Evolutionary conservation across 2,888 invertebrate species (phyloP), one percentile per base, ranked within the genome.

Genomic region (Eupithecia insigniata): DNA sequence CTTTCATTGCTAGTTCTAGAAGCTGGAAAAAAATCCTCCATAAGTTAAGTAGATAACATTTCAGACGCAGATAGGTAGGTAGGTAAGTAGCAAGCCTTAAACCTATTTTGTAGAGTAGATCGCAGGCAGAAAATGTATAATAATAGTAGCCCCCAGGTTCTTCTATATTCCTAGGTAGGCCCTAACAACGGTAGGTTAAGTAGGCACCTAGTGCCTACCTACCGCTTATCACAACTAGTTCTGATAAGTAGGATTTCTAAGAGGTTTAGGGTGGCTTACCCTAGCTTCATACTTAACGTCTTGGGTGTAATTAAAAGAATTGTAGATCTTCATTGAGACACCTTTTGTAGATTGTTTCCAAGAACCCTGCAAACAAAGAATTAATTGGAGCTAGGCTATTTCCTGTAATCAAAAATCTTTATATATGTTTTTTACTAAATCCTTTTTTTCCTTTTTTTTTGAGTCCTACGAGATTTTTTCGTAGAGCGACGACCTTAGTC

Each of bases 261-360:
- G 43, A 8, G 51, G 22, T 2, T 8, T n/a, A 46, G 46, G n/a
- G n/a, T 46, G 14, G 51, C 77, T 79, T 79, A 86, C 86, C 77
- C 85, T 83, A 14, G 83, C 82, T 75, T 86, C 86, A 75, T 85
- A 86, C 73, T 84, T 83, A 18, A 84, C 73, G 74, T 86, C 86
- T 43, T 84, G 80, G 5, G 84, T 83, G 67, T 86, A 86, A 68
- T 75, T 85, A 68, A 83, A 86, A 3, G 86, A 82, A 66, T 86
- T 86, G 60, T 84, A 81, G 26, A 85, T 69, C 66, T 79, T 86
- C 82, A 86, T 83, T 36, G 66, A 14, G 32, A 74, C 62, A 26
- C 64, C 58, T 39, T 67, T 43, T 30, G 66, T 55, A 30, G n/a
- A 22, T 5, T 46, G 43, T 51, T 66, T 55, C 74, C 74, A 74